A percentile compares a stretch with the other conserved stretches of the same genome.
phyloP scores from a whole-genome alignment of 2,888 invertebrate genomes.

The Meghimatium bilineatum region DNA sequence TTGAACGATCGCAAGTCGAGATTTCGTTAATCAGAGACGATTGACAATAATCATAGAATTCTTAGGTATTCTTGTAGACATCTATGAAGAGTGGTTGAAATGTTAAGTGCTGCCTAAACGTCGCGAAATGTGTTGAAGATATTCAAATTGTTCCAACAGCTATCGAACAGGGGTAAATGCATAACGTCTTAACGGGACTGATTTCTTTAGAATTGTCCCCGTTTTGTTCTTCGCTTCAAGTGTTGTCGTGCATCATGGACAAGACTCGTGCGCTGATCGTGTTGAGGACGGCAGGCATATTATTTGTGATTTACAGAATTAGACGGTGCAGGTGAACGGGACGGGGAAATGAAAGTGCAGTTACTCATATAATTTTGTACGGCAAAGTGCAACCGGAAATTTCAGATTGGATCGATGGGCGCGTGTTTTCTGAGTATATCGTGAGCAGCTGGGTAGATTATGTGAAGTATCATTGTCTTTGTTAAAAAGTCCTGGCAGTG shows the following conservation, averaged over 20 bases:
- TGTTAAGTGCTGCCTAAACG: no score
- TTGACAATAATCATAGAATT: no score
- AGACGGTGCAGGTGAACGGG: background rate
- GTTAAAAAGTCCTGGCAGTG: background rate
- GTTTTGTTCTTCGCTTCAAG: background rate
- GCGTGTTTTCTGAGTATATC: background rate
- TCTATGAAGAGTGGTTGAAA: no score
- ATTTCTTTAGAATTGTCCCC: background rate
- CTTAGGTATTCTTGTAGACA: no score
- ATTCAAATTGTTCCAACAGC: no score
- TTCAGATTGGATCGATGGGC: background rate
- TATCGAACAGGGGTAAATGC: no score
- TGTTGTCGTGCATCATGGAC: background rate
- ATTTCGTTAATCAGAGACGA: no score
- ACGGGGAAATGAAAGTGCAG: background rate
- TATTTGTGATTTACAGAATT: background rate
- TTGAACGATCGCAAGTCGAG: no score
- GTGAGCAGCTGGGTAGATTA: background rate
- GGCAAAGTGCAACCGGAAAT: background rate
- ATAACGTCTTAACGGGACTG: background rate
- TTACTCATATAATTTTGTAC: background rate
- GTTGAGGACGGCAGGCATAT: background rate
- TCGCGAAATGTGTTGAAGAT: no score
- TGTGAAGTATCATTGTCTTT: background rate
- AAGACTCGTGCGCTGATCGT: background rate